A percentile compares a stretch with the other conserved stretches of the same genome.
Conservation (phyloP, 2,113 vertebrate genomes). For the Lathamus discolor region DNA sequence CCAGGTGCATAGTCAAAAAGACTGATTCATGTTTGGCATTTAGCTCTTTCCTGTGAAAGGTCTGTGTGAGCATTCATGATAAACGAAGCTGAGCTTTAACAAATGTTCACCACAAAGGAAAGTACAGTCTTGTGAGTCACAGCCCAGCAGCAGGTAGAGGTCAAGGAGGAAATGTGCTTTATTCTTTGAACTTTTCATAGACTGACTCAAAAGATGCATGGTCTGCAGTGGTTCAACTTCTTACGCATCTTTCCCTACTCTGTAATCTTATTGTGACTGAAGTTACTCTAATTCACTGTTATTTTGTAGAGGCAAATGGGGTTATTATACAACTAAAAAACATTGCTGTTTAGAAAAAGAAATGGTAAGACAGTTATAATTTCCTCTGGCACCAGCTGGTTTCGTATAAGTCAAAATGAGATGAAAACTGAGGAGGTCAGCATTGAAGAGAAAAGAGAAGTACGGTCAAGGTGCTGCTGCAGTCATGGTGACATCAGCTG, state of each 20-base stretch:
- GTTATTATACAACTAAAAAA: not conserved
- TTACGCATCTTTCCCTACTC: not conserved
- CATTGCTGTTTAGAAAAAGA: not conserved
- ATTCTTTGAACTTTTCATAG: not conserved
- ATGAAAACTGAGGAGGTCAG: not conserved
- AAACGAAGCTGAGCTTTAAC: slow-evolving; percentile 5
- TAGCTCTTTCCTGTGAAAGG: not conserved
- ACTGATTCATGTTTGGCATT: not conserved
- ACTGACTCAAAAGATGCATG: not conserved
- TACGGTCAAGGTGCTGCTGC: not conserved
- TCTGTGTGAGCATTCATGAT: not conserved
- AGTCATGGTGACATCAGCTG: not conserved
- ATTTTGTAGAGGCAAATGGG: not conserved
- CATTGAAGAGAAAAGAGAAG: not conserved
- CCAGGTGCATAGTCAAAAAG: not conserved
- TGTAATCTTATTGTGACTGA: not conserved
- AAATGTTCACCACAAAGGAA: not conserved
- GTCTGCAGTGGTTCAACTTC: not conserved
- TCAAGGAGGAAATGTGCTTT: not conserved
- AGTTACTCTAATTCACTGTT: not conserved
- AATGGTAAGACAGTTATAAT: not conserved
- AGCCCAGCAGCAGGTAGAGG: not conserved
- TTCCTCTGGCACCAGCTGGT: not conserved
- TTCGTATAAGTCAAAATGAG: not conserved
- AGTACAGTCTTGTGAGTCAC: not conserved